A percentile compares a stretch with the other conserved stretches of the same genome.
Evolutionary conservation across 2,797 vertebrate genomes (phyloP).

Genomic region (Syngnathus acus): DNA sequence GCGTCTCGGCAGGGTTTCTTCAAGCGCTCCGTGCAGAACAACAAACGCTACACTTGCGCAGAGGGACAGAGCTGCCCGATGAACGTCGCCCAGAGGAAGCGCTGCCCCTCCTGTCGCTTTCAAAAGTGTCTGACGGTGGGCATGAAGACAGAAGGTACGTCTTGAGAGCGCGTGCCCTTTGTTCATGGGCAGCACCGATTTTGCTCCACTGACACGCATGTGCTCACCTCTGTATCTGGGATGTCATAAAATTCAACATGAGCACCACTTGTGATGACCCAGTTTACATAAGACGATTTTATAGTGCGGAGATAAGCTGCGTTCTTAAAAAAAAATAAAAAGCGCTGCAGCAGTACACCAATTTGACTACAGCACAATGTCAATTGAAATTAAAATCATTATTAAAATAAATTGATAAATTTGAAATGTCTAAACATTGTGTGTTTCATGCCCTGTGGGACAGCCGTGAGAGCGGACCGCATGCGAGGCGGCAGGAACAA

Average conservation of each 20-base stretch:
- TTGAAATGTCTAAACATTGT: not conserved
- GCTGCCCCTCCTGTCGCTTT: slow-evolving; percentile 75
- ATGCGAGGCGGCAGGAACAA: slow-evolving; percentile 80
- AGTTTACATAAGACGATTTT: slow-evolving; percentile 29
- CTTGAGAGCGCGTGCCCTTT: not conserved
- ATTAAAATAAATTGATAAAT: not conserved
- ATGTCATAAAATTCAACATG: slow-evolving; percentile 45
- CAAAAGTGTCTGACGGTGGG: slow-evolving; percentile 78
- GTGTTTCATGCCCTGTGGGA: slow-evolving; percentile 23
- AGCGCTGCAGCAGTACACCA: not conserved
- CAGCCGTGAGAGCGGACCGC: slow-evolving; percentile 76
- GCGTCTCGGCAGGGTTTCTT: slow-evolving; percentile 65
- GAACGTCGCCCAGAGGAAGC: slow-evolving; percentile 73
- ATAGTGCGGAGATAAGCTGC: not conserved
- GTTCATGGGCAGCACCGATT: slow-evolving; percentile 6
- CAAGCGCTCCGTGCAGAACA: slow-evolving; percentile 78
- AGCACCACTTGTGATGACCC: slow-evolving; percentile 26
- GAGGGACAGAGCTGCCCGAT: slow-evolving; percentile 73
- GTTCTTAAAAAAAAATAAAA: not conserved
- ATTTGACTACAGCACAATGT: not conserved
- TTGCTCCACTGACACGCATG: slow-evolving; percentile 15
- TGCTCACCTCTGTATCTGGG: slow-evolving; percentile 39
- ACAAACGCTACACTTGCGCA: slow-evolving; percentile 73
- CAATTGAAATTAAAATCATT: not conserved
- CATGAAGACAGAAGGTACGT: slow-evolving; percentile 75